Evolutionary conservation across 2,113 vertebrate genomes (phyloP).

Genomic region (Pyxicephalus adspersus): DNA sequence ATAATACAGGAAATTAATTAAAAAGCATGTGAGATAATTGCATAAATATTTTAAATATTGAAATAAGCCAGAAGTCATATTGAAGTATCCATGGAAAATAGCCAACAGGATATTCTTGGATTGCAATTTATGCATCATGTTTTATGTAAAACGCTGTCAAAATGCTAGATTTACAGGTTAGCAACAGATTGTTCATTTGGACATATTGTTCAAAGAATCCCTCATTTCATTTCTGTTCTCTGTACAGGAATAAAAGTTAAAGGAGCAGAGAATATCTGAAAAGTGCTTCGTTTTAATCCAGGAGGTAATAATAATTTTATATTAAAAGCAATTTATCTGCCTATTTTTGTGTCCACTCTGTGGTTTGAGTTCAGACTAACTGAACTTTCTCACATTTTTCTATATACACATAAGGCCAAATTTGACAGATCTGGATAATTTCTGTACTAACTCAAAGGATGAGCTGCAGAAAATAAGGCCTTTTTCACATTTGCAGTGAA

Average conservation of each 20-base stretch:
- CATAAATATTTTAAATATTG: constrained; percentile 41
- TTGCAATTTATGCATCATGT: constrained; percentile 31
- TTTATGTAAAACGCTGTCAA: constrained; percentile 27
- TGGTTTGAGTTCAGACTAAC: no score
- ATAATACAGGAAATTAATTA: constrained; percentile 45
- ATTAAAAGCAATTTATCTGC: background rate
- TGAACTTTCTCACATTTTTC: no score
- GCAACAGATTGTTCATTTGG: constrained; percentile 23
- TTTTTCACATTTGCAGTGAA: no score
- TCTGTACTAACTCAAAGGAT: no score
- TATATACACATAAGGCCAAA: no score
- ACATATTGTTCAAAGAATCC: constrained; percentile 13
- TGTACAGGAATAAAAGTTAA: background rate
- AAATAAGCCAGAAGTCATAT: constrained; percentile 45
- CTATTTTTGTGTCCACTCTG: no score
- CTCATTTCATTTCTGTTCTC: background rate
- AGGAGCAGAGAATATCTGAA: constrained; percentile 16
- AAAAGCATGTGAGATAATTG: constrained; percentile 37
- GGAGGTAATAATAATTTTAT: background rate
- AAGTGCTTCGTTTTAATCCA: constrained; percentile 3
- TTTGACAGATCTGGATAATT: no score
- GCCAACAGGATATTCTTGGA: constrained; percentile 24
- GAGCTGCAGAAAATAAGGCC: no score
- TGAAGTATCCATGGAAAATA: constrained; percentile 41
- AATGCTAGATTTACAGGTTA: constrained; percentile 12